A percentile compares a stretch with the other conserved stretches of the same genome.
phyloP scores from a whole-genome alignment of 2,888 invertebrate species.

The Andricus quercusramuli region DNA sequence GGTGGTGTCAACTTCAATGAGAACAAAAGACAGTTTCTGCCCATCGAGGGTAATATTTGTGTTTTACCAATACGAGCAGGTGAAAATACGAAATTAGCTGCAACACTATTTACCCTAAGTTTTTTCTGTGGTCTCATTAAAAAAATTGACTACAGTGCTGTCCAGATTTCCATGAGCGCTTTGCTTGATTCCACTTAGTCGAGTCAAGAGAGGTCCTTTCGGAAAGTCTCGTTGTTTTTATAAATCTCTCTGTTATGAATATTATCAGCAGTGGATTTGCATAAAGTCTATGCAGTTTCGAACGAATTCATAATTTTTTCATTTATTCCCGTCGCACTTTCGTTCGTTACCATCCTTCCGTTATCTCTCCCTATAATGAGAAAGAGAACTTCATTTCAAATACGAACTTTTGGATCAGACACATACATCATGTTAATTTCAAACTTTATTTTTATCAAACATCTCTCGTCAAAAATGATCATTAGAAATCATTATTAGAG shows the following conservation, averaged over 20 bases:
- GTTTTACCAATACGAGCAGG: too few species aligned
- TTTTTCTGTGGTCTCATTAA: too few species aligned
- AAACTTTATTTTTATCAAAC: background rate
- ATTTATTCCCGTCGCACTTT: background rate
- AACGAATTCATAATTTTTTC: background rate
- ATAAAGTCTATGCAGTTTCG: background rate
- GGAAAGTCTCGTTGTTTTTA: background rate
- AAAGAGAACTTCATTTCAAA: constrained; percentile 7
- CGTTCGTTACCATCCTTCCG: background rate
- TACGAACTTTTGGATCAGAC: background rate
- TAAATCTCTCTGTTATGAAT: constrained; percentile 22
- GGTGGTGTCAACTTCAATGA: too few species aligned
- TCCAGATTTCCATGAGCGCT: too few species aligned
- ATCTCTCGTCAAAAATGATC: background rate
- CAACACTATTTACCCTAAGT: too few species aligned
- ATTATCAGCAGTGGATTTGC: constrained; percentile 16
- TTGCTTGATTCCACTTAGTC: background rate
- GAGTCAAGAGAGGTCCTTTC: constrained; percentile 2
- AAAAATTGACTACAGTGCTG: too few species aligned
- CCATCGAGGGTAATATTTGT: too few species aligned
- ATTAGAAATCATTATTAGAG: background rate
- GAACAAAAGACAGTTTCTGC: too few species aligned
- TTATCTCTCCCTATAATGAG: constrained; percentile 1
- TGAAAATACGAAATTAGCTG: too few species aligned
- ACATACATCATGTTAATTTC: constrained; percentile 11